Conservation (phyloP, 2,113 vertebrate genomes). For the Vidua chalybeata region DNA sequence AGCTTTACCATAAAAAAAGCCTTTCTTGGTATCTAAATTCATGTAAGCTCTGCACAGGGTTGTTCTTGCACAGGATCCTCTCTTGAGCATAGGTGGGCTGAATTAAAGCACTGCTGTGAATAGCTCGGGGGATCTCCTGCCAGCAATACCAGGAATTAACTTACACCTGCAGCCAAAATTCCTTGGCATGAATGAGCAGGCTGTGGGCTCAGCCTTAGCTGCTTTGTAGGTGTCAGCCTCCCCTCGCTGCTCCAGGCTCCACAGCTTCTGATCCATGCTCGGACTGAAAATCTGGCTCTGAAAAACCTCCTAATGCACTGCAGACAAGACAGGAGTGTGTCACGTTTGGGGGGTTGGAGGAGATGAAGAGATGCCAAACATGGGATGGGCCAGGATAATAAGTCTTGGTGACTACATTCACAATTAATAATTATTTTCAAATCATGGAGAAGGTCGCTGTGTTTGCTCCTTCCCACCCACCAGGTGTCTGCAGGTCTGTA, state of each 20-base stretch:
- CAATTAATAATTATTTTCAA: constrained; percentile 28
- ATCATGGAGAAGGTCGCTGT: neutral
- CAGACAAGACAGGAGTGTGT: neutral
- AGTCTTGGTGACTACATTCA: neutral
- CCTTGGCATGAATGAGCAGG: neutral
- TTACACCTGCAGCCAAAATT: constrained; percentile 1
- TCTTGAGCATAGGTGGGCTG: neutral
- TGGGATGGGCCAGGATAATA: neutral
- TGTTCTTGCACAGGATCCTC: neutral
- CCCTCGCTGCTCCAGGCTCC: neutral
- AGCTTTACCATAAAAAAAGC: neutral
- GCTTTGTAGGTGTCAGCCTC: neutral
- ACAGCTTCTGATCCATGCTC: neutral
- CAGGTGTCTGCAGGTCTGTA: neutral
- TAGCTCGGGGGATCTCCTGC: neutral
- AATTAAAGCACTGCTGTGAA: neutral
- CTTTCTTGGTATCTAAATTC: neutral
- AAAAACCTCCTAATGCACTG: neutral
- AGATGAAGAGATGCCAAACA: neutral
- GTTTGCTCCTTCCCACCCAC: neutral
- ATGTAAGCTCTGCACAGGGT: neutral
- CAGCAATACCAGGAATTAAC: constrained; percentile 16
- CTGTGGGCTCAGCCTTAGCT: neutral
- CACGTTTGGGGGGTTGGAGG: neutral
- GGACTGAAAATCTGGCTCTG: neutral